phyloP scores from a whole-genome alignment of 2,888 invertebrate species.

The Iselma pallidipennis region DNA sequence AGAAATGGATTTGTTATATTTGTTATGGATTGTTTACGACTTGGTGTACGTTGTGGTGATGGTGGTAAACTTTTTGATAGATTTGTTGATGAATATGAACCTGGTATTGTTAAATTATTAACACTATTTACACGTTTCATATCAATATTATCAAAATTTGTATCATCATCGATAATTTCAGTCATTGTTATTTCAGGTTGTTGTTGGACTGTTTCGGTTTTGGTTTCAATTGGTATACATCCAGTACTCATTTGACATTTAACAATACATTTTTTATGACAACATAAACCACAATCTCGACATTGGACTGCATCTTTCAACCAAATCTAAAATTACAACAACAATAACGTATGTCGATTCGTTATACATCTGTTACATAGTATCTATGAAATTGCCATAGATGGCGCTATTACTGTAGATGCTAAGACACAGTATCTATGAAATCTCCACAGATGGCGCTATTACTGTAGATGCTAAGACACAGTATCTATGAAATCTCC shows the following conservation, averaged over 20 bases:
- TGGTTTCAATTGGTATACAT: conserved; percentile 53
- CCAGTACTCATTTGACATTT: conserved; percentile 77
- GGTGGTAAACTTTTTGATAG: conserved; percentile 71
- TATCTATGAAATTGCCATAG: no score
- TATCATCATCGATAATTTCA: conserved; percentile 48
- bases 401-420: no score
- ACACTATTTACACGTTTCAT: conserved; percentile 74
- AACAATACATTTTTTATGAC: conserved; percentile 93
- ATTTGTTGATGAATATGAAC: conserved; percentile 57
- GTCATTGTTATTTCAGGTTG: conserved; percentile 59
- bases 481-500: no score
- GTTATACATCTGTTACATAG: no score
- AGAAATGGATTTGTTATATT: conserved; percentile 64
- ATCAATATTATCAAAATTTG: conserved; percentile 40
- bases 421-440: no score
- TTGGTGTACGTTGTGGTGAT: conserved; percentile 76
- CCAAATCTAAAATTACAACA: conserved; percentile 94
- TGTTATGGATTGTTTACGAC: conserved; percentile 69
- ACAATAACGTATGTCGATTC: no score
- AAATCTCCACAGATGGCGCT: no score
- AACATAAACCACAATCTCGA: conserved; percentile 84
- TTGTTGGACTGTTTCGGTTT: conserved; percentile 13
- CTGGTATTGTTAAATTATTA: conserved; percentile 69
- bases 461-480: no score
- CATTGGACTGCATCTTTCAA: conserved; percentile 95